A percentile compares a stretch with the other conserved stretches of the same genome.
These are phyloP conservation scores for Nasonia oneida DNA, from an alignment of 2,888 invertebrate species.

Conservation along the genomic window DNA sequence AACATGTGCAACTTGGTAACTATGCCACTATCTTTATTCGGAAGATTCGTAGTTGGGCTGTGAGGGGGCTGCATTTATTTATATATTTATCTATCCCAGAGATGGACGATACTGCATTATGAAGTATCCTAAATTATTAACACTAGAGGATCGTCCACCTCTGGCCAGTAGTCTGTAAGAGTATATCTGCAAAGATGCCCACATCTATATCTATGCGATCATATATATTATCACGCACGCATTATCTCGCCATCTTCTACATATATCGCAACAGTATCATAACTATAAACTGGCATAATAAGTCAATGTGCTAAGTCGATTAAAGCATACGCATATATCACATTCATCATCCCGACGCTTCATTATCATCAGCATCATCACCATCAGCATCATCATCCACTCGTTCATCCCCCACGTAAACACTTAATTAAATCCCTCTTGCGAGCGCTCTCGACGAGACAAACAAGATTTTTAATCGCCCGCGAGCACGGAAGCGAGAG, in stretches of 20 bases:
- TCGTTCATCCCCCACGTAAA: not conserved
- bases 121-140: not conserved
- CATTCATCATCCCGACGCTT: conserved; percentile 5
- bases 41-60: conserved; percentile 77
- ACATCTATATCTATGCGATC: not conserved
- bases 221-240: conserved; percentile 19
- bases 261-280: conserved; percentile 16
- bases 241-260: not conserved
- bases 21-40: conserved; percentile 63
- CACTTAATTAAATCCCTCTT: conserved; percentile 10
- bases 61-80: conserved; percentile 62
- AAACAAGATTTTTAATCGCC: conserved; percentile 12
- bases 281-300: conserved; percentile 13
- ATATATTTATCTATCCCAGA: conserved; percentile 54
- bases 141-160: not conserved
- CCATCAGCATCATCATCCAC: not conserved
- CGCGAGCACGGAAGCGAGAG: not conserved
- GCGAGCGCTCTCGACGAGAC: not conserved
- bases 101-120: conserved; percentile 54
- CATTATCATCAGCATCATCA: not conserved
- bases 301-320: conserved; percentile 15
- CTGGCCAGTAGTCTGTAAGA: not conserved
- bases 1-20: conserved; percentile 20
- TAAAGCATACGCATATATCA: not conserved
- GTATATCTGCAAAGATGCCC: not conserved